These are phyloP conservation scores for Potamarius usumacintae DNA, from an alignment of 2,113 vertebrate genomes.

Conservation along the genomic window DNA sequence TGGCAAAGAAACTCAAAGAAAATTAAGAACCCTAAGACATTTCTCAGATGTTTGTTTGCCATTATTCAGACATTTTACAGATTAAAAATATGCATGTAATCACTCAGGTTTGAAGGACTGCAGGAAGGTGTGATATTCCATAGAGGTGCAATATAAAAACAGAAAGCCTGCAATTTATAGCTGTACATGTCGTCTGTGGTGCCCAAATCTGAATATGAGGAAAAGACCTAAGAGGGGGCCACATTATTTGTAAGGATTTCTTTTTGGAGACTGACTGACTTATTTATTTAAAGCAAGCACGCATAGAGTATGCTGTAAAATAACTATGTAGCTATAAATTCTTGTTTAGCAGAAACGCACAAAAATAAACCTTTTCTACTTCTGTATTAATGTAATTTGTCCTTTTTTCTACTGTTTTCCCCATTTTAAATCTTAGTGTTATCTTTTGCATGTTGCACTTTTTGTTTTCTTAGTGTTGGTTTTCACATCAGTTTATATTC, in stretches of 20 bases:
- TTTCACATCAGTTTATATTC: not conserved
- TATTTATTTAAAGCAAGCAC: too few relatives aligned
- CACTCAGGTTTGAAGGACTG: not conserved
- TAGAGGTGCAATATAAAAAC: constrained; percentile 64
- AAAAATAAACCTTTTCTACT: not conserved
- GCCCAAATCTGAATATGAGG: not conserved
- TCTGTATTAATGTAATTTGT: not conserved
- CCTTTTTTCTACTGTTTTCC: not conserved
- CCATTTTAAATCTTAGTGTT: not conserved
- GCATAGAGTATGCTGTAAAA: not conserved
- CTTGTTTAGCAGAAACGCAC: not conserved
- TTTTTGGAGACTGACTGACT: not conserved
- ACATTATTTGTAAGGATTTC: not conserved
- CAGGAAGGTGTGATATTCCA: constrained; percentile 64
- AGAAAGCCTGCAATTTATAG: constrained; percentile 60
- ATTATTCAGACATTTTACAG: not conserved
- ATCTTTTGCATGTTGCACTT: not conserved
- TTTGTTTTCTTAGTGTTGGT: not conserved
- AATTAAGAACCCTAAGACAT: not conserved
- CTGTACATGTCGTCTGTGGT: constrained; percentile 25
- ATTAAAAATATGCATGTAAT: not conserved
- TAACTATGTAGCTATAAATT: not conserved
- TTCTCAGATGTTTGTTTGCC: not conserved
- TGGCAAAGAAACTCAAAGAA: not conserved
- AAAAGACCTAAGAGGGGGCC: not conserved